Percentiles rank a stretch among this genome's conserved stretches.
Conservation (phyloP, 2,113 vertebrate genomes). For the Zapornia atra region DNA sequence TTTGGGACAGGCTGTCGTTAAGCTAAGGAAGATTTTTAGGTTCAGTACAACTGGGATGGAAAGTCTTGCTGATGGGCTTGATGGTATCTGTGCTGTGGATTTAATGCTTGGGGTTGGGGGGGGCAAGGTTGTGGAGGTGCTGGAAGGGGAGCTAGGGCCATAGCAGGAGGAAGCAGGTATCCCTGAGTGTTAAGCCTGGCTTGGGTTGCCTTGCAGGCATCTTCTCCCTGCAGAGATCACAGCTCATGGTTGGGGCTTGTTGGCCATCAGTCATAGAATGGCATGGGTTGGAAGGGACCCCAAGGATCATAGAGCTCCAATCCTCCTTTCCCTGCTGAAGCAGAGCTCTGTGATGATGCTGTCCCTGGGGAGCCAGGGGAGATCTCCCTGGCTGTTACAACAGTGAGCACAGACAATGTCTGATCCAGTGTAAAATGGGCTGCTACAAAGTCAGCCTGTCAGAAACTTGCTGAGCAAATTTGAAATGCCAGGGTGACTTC, state of each 20-base stretch:
- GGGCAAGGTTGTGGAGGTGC: neutral
- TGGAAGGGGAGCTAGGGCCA: neutral
- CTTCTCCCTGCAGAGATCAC: neutral
- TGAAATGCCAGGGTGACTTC: neutral
- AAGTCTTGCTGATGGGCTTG: neutral
- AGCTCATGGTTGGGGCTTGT: neutral
- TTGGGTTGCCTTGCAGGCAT: neutral
- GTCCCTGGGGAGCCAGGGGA: neutral
- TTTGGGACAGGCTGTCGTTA: neutral
- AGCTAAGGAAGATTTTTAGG: fast-evolving
- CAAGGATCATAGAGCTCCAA: too few relatives aligned
- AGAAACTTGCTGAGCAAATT: neutral
- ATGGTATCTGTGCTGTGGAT: fast-evolving
- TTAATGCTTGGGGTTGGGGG: neutral
- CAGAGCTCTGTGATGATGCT: fast-evolving
- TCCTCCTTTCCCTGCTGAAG: neutral
- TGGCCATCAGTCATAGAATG: too few relatives aligned
- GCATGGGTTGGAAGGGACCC: too few relatives aligned
- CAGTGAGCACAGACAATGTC: fast-evolving
- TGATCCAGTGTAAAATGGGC: neutral
- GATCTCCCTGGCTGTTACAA: neutral
- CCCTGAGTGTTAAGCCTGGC: neutral
- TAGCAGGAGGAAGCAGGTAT: fast-evolving
- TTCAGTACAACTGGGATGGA: neutral
- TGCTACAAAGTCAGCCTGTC: neutral